These are phyloP conservation scores for Drosophila diplacantha DNA, from an alignment of 2,888 invertebrate species.

Conservation along the genomic window DNA sequence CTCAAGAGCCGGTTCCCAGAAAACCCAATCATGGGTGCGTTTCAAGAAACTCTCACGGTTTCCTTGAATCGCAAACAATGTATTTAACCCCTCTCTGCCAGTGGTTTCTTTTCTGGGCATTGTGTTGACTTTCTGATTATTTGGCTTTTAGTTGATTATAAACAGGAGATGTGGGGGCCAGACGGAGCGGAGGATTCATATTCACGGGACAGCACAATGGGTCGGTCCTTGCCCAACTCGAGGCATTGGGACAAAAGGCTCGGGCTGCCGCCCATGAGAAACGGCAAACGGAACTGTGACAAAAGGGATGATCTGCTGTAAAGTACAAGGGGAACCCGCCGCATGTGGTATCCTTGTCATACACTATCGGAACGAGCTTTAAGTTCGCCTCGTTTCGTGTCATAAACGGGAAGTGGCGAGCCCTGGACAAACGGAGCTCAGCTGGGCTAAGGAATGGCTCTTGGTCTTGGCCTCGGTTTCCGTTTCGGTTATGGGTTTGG, in stretches of 20 bases:
- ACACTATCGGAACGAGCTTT: constrained; percentile 37
- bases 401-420: constrained; percentile 29
- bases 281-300: constrained; percentile 53
- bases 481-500: constrained; percentile 9
- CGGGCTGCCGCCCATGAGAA: constrained; percentile 29
- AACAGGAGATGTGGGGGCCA: constrained; percentile 31
- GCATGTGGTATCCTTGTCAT: constrained; percentile 11
- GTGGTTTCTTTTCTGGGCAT: constrained; percentile 27
- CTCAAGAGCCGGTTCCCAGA: constrained; percentile 1
- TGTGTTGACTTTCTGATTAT: constrained; percentile 66
- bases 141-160: constrained; percentile 70
- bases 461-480: constrained; percentile 33
- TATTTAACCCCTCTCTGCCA: constrained; percentile 24
- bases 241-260: constrained; percentile 43
- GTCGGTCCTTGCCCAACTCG: constrained; percentile 16
- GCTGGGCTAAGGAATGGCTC: constrained; percentile 24
- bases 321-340: constrained; percentile 10
- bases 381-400: constrained; percentile 42
- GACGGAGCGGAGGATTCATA: constrained; percentile 21
- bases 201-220: constrained; percentile 52
- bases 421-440: constrained; percentile 12
- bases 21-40: constrained; percentile 16
- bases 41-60: constrained; percentile 3
- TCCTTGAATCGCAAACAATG: constrained; percentile 23
- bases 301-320: constrained; percentile 36